Evolutionary conservation across 2,797 vertebrate genomes (phyloP).

Genomic region (Enteromius thamalakanensis): DNA sequence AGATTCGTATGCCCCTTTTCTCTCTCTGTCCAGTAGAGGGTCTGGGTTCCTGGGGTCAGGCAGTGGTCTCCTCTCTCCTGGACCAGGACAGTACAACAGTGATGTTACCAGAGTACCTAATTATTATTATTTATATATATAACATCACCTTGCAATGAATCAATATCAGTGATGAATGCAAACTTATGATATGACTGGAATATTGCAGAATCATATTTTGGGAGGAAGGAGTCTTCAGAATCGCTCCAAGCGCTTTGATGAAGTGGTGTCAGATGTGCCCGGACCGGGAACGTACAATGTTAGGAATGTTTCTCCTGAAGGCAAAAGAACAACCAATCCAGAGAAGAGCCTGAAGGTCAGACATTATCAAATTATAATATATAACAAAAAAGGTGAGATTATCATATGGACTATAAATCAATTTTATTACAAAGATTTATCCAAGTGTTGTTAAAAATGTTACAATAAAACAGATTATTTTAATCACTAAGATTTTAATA

Average conservation of each 20-base stretch:
- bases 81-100: slow-evolving; percentile 73
- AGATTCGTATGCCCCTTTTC: slow-evolving; percentile 76
- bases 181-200: not conserved
- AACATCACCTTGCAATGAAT: not conserved
- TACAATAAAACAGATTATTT: not conserved
- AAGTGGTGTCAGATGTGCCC: slow-evolving; percentile 65
- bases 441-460: not conserved
- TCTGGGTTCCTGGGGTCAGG: slow-evolving; percentile 52
- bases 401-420: not conserved
- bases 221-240: slow-evolving; percentile 75
- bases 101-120: slow-evolving; percentile 37
- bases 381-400: not conserved
- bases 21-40: slow-evolving; percentile 68
- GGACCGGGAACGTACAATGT: slow-evolving; percentile 75
- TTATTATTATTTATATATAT: slow-evolving; percentile 48
- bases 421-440: not conserved
- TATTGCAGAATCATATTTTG: slow-evolving; percentile 66
- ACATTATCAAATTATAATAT: not conserved
- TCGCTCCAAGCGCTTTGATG: slow-evolving; percentile 72
- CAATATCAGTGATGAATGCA: not conserved
- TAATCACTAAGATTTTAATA: not conserved
- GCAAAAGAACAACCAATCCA: slow-evolving; percentile 5
- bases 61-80: slow-evolving; percentile 58
- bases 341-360: slow-evolving; percentile 51
- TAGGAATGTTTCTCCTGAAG: slow-evolving; percentile 38